Base-by-base conservation (phyloP, 2,113 vertebrate genomes). In the Rhadina sibilatrix region DNA sequence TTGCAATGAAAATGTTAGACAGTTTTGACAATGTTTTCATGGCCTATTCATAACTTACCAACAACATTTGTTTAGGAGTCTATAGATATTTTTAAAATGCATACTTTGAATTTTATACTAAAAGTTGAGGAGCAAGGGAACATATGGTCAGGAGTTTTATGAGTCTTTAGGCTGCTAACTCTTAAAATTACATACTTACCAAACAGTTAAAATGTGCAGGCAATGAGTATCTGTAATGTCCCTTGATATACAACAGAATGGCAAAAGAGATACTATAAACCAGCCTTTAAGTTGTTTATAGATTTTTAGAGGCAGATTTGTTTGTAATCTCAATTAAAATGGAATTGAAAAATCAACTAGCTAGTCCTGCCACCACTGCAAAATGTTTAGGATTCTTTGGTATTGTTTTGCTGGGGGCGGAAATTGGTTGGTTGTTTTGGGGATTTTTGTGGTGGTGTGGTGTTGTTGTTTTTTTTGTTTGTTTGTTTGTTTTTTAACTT, bases 31-130 rank as follows among this genome's bases (percentile, higher is more conserved):
- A 4, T 94, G 53, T 94, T 97, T 96, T 84, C 60, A 84, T 85
- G 52, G 11, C 53, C 84, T 82, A 89, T 94, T 97, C 90, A 87
- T 97, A 94, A 93, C 77, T 83, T 65, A 94, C 74, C 20, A 96
- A 91, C 89, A 96, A 96, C 93, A 97, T 97, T 97, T 97, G 75
- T 88, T 94, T 96, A 95, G 69, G 76, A 84, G 50, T 93, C 75
- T 89, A 93, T 94, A 96, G 96, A 92, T 95, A 96, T 95, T 97
- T 95, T 93, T 94, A 21, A 95, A 95, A 94, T 92, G 59, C 95
- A 96, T 96, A 63, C 93, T 97, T 97, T 64, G 49, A 95, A 83
- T 95, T 97, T 97, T 94, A 21, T 93, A 86, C 91, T 97, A 95
- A 91, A 91, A 89, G 54, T 35, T 94, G 82, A 97, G 87, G 81